phyloP scores from a whole-genome alignment of 2,888 invertebrate species.

The Hedychridium roseum region DNA sequence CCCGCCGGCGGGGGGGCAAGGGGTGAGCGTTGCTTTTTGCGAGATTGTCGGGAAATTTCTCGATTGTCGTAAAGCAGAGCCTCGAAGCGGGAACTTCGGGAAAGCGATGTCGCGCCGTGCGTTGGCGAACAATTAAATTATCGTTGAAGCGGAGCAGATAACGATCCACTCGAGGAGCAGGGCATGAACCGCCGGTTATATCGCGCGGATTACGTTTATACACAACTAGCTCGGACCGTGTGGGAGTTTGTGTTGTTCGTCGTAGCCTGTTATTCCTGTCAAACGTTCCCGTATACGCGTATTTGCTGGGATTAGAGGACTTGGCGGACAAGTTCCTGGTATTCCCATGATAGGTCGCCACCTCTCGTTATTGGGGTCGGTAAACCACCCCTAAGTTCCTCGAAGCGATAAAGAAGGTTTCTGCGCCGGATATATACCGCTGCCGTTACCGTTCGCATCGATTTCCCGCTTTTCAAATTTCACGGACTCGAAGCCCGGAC shows the following conservation, averaged over 20 bases:
- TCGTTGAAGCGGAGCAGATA: slow-evolving; percentile 38
- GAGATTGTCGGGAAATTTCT: too few relatives aligned
- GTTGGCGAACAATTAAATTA: slow-evolving; percentile 42
- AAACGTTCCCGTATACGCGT: too few relatives aligned
- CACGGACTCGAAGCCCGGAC: too few relatives aligned
- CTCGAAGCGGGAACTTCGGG: too few relatives aligned
- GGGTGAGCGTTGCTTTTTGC: too few relatives aligned
- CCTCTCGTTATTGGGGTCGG: slow-evolving; percentile 12
- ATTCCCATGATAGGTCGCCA: slow-evolving; percentile 17
- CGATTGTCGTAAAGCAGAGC: too few relatives aligned
- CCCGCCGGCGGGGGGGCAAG: too few relatives aligned
- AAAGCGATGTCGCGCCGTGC: slow-evolving; percentile 34
- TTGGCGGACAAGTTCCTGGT: slow-evolving; percentile 9
- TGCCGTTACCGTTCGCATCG: background rate
- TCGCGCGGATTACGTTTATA: slow-evolving; percentile 33
- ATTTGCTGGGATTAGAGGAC: too few relatives aligned
- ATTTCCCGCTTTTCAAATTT: slow-evolving; percentile 21
- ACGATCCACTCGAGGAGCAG: slow-evolving; percentile 41
- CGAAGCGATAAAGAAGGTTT: slow-evolving; percentile 8
- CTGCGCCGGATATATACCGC: slow-evolving; percentile 1
- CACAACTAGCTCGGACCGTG: slow-evolving; percentile 25
- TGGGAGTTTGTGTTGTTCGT: too few relatives aligned
- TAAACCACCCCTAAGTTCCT: background rate
- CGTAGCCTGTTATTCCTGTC: too few relatives aligned
- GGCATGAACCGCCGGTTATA: slow-evolving; percentile 39